A percentile compares a stretch with the other conserved stretches of the same genome.
Conservation (phyloP, 2,888 invertebrate genomes). For the Nemoura dubitans region DNA sequence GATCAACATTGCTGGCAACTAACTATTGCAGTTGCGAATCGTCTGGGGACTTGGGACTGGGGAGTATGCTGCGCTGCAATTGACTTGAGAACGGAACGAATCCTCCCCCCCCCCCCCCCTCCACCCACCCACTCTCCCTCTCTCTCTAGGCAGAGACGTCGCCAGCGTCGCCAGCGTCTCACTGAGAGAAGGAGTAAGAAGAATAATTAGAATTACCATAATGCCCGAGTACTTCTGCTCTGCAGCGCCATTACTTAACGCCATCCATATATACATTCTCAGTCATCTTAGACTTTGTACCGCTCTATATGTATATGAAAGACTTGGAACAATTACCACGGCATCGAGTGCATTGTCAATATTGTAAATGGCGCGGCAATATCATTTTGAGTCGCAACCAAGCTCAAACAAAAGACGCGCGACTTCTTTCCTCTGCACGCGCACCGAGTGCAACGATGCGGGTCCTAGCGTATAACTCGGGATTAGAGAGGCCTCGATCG, state of each 20-base stretch:
- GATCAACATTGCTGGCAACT: slow-evolving; percentile 4
- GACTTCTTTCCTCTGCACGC: not conserved
- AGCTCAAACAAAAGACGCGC: not conserved
- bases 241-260: not conserved
- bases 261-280: not conserved
- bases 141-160: not conserved
- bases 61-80: not conserved
- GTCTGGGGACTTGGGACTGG: not conserved
- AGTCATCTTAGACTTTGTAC: not conserved
- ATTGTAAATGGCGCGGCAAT: not conserved
- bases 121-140: not conserved
- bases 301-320: not conserved
- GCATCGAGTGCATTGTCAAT: not conserved
- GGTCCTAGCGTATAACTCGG: no score
- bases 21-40: not conserved
- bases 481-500: no score
- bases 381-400: not conserved
- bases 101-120: not conserved
- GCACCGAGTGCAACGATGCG: not conserved
- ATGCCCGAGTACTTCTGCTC: not conserved
- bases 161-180: not conserved
- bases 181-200: not conserved
- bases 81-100: not conserved
- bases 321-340: not conserved
- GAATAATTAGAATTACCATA: slow-evolving; percentile 12